Percentiles rank a stretch among this genome's conserved stretches.
Evolutionary conservation across 2,888 invertebrate genomes (phyloP).

Genomic region (Acronicta aceris): DNA sequence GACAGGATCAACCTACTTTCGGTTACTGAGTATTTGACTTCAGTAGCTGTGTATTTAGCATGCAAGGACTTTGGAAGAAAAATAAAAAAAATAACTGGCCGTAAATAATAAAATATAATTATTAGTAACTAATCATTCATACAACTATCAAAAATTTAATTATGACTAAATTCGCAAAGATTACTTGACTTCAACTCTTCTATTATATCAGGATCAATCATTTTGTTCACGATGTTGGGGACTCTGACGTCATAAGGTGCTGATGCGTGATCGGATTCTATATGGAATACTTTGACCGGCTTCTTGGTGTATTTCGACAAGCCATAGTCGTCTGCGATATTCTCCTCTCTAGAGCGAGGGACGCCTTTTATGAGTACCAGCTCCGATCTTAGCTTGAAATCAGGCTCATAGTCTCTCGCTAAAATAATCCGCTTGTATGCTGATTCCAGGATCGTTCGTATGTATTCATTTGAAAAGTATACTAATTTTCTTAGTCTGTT

Average conservation of each 20-base stretch:
- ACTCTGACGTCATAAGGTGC: conserved; percentile 61
- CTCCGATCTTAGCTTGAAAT: conserved; percentile 62
- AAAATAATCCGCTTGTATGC: conserved; percentile 61
- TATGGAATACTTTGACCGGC: conserved; percentile 60
- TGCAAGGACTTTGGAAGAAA: too few species aligned
- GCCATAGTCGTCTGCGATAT: conserved; percentile 63
- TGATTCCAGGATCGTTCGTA: conserved; percentile 52
- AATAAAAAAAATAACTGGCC: too few species aligned
- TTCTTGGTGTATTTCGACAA: conserved; percentile 64
- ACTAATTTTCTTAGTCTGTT: conserved; percentile 42
- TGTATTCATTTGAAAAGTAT: conserved; percentile 59
- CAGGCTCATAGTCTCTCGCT: conserved; percentile 61
- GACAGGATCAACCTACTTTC: conserved; percentile 10
- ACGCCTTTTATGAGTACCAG: conserved; percentile 63
- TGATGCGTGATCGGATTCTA: conserved; percentile 59
- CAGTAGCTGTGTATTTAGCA: background rate
- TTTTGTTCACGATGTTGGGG: conserved; percentile 64
- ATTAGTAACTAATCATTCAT: too few species aligned
- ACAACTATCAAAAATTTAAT: too few species aligned
- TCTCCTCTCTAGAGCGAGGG: conserved; percentile 14
- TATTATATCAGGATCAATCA: conserved; percentile 53
- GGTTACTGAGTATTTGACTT: background rate
- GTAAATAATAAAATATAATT: too few species aligned
- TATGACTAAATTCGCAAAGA: conserved; percentile 46
- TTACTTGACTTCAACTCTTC: conserved; percentile 60